phyloP scores from a whole-genome alignment of 2,113 vertebrate genomes.

The Apodemus sylvaticus region DNA sequence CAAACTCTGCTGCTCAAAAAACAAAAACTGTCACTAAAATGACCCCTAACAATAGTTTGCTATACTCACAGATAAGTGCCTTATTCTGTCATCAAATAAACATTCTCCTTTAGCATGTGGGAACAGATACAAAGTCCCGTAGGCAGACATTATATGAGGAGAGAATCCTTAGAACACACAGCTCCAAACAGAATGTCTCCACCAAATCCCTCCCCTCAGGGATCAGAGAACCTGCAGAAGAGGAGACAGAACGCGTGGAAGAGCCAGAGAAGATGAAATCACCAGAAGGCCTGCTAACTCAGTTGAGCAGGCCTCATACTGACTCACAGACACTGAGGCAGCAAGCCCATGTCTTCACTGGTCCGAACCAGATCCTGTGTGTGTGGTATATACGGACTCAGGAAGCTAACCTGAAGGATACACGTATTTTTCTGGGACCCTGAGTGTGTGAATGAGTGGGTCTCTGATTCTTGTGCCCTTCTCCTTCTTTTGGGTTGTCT shows the following conservation, averaged over 20 bases:
- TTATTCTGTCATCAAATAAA: not conserved
- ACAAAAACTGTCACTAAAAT: not conserved
- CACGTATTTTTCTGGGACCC: not conserved
- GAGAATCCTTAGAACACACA: not conserved
- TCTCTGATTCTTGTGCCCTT: not conserved
- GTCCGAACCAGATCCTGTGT: not conserved
- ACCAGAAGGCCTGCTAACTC: not conserved
- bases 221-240: not conserved
- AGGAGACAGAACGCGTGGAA: not conserved
- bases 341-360: not conserved
- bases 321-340: not conserved
- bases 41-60: not conserved
- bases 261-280: not conserved
- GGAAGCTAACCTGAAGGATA: no score
- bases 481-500: not conserved
- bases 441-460: no score
- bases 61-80: not conserved
- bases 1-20: not conserved
- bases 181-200: not conserved
- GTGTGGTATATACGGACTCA: no score
- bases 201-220: not conserved
- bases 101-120: not conserved
- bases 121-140: not conserved
- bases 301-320: not conserved
- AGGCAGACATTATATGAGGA: not conserved